Base-by-base conservation (phyloP, 2,888 invertebrate species). In the Venusia cambrica region DNA sequence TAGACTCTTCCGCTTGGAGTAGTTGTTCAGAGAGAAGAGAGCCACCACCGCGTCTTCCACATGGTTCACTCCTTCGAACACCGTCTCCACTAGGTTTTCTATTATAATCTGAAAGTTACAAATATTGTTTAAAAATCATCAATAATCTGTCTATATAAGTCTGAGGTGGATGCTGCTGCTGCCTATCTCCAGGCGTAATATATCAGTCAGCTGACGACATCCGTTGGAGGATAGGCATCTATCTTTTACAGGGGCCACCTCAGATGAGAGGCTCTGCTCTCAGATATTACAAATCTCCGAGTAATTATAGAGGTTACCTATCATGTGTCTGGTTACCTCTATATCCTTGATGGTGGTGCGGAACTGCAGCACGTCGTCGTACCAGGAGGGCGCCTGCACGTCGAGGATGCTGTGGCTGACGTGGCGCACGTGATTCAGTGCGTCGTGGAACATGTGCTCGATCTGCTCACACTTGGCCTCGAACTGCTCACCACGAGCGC, bases 351-450 rank as follows among this genome's bases (percentile, higher is more conserved):
- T 88, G 29, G 88, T 74, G 1, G 78, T 75, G 33, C 90, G 85
- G 57, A 92, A 92, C 49, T 83, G 78, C 21, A 90, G 73, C 57
- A 93, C 90, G 45, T 92, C 91, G 52, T 94, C 93, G 67, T 93
- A 93, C 97, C 97, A 97, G n/a, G 91, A 90, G 0, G 92, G 90
- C 14, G 91, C 90, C 63, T 94, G 93, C 0, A 96, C 94, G 53
- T 94, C 90, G n/a, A 95, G 75, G 40, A 97, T 93, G 11, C 89
- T 89, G 8, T 85, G 63, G 15, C 91, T 89, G 1, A 92, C 91
- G 3, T 73, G 65, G 48, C 90, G 81, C 20, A 96, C 88, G 5
- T 87, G 79, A 8, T 75, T 69, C 14, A 97, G 73, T 4, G 92
- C 90, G 10, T 89, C 81, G 7, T 87, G 78, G 73, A 97, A 96